Conservation (phyloP, 2,888 invertebrate genomes). For the Gymnocheta viridis region DNA sequence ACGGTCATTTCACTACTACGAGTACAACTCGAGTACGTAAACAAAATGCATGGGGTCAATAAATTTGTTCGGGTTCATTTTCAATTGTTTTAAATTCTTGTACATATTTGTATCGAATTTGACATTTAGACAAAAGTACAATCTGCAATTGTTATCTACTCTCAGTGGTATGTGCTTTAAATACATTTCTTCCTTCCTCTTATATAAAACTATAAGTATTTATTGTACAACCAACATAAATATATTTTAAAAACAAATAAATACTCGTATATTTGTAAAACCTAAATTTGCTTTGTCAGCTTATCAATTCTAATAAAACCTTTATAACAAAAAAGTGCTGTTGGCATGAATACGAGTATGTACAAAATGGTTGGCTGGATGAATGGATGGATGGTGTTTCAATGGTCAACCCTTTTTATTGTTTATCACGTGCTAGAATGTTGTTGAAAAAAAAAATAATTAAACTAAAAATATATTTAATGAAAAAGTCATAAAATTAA, state of each 20-base stretch:
- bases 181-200: not conserved
- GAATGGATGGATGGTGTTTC: not conserved
- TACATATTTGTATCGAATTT: not conserved
- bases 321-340: constrained; percentile 1
- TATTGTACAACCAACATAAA: not conserved
- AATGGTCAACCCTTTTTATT: not conserved
- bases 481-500: not conserved
- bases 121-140: constrained; percentile 10
- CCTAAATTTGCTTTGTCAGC: constrained; percentile 3
- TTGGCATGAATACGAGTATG: not conserved
- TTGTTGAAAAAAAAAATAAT: not conserved
- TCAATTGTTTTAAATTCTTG: constrained; percentile 28
- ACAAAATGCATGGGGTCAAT: constrained; percentile 63
- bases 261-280: not conserved
- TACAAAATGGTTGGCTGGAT: too few relatives aligned
- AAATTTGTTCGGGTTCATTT: constrained; percentile 50
- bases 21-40: not conserved
- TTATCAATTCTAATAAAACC: constrained; percentile 36
- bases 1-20: constrained; percentile 2
- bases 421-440: not conserved
- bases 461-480: not conserved
- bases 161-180: not conserved
- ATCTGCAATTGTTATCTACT: constrained; percentile 13
- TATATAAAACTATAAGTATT: not conserved
- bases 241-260: not conserved